Evolutionary conservation across 2,113 vertebrate genomes (phyloP).

Genomic region (Heterocephalus glaber): DNA sequence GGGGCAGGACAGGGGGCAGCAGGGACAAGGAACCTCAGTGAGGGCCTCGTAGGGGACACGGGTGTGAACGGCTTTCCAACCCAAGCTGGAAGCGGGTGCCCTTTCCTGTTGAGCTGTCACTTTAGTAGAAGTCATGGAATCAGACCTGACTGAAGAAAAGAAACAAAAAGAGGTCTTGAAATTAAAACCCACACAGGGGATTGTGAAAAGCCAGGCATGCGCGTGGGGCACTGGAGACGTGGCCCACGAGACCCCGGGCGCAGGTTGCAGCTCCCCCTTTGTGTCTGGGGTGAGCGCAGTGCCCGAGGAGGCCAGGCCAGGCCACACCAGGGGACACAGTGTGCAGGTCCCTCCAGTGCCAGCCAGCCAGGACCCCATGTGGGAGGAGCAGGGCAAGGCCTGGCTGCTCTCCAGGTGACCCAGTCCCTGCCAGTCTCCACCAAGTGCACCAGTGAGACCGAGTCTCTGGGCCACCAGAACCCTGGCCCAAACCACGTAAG

Average conservation of each 20-base stretch:
- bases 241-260: rapidly evolving
- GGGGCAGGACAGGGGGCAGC: no score
- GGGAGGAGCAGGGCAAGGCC: no score
- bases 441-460: rapidly evolving
- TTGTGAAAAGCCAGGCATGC: no score
- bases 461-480: background rate
- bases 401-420: rapidly evolving
- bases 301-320: background rate
- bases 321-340: no score
- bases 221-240: no score
- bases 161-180: background rate
- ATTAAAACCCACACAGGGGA: background rate
- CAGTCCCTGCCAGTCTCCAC: background rate
- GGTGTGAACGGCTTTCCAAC: rapidly evolving
- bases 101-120: no score
- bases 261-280: rapidly evolving
- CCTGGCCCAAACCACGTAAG: background rate
- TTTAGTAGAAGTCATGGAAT: background rate
- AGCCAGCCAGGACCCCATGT: no score
- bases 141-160: background rate
- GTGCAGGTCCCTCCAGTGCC: no score
- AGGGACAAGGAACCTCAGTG: no score
- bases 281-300: rapidly evolving
- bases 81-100: background rate
- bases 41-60: background rate